These are phyloP conservation scores for Fragum fragum DNA, from an alignment of 2,888 invertebrate genomes.

Conservation along the genomic window DNA sequence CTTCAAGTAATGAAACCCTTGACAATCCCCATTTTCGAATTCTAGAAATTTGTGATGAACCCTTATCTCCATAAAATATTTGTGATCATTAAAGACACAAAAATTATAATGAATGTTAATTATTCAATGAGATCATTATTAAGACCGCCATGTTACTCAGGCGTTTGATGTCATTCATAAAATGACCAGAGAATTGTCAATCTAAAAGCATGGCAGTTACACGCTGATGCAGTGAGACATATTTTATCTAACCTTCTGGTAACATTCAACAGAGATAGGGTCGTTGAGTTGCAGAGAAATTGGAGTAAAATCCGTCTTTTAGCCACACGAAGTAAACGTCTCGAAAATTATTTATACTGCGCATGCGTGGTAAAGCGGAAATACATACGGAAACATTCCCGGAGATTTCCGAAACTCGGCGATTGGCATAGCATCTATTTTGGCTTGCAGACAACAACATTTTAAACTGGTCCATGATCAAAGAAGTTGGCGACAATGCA, in stretches of 20 bases:
- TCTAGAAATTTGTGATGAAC: too few species aligned
- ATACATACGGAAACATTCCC: not conserved
- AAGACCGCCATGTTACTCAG: slow-evolving; percentile 75
- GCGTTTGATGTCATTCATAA: slow-evolving; percentile 59
- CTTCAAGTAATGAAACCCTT: too few species aligned
- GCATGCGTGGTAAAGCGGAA: slow-evolving; percentile 50
- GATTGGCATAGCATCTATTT: too few species aligned
- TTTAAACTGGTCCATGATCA: too few species aligned
- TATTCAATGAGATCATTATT: slow-evolving; percentile 70
- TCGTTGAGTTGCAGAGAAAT: slow-evolving; percentile 51
- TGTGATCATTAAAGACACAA: not conserved
- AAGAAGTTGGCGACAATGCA: too few species aligned
- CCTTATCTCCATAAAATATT: too few species aligned
- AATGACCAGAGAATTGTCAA: not conserved
- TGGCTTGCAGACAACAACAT: too few species aligned
- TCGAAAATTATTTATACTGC: slow-evolving; percentile 60
- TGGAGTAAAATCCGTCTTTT: slow-evolving; percentile 57
- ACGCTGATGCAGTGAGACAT: not conserved
- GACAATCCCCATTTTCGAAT: too few species aligned
- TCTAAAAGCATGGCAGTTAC: too few species aligned
- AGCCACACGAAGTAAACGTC: slow-evolving; percentile 51
- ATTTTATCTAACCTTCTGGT: slow-evolving; percentile 15
- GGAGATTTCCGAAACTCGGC: not conserved
- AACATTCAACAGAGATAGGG: not conserved
- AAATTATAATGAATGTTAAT: slow-evolving; percentile 74